phyloP scores from a whole-genome alignment of 2,113 vertebrate species.

The Oophaga pumilio region DNA sequence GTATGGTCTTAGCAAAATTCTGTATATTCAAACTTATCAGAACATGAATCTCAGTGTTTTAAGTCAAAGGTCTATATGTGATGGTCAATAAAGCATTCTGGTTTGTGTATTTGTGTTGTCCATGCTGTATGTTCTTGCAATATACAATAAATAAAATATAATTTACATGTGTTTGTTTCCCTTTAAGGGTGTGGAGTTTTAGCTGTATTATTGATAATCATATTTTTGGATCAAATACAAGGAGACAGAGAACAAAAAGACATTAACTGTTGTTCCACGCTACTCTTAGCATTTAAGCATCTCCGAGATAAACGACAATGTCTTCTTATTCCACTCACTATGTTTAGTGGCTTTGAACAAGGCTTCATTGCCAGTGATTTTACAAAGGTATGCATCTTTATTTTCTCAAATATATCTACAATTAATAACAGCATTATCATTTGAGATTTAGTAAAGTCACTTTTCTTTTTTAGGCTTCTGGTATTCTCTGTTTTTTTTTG shows the following conservation, averaged over 20 bases:
- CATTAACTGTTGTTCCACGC: constrained; percentile 69
- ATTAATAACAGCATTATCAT: too few species aligned
- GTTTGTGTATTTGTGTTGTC: not conserved
- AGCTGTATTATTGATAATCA: constrained; percentile 78
- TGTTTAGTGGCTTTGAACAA: constrained; percentile 93
- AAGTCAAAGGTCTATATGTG: not conserved
- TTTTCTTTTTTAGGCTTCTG: not conserved
- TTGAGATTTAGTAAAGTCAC: not conserved
- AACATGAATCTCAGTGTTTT: too few species aligned
- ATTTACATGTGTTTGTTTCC: not conserved
- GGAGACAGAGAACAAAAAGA: constrained; percentile 56
- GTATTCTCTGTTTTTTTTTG: too few species aligned
- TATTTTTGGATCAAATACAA: constrained; percentile 78
- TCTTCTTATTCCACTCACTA: constrained; percentile 85
- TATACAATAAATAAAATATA: not conserved
- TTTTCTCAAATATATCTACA: not conserved
- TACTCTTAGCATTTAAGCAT: constrained; percentile 85
- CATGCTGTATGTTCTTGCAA: not conserved
- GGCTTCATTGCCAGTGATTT: constrained; percentile 92
- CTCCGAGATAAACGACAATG: constrained; percentile 83
- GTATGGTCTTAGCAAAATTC: too few species aligned
- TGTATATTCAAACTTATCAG: too few species aligned
- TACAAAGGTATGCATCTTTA: constrained; percentile 78
- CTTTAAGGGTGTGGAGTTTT: constrained; percentile 82
- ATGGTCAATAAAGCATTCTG: not conserved